Percentiles rank a stretch among this genome's conserved stretches.
Evolutionary conservation across 2,797 vertebrate species (phyloP).

Genomic region (Lacerta bilineata): DNA sequence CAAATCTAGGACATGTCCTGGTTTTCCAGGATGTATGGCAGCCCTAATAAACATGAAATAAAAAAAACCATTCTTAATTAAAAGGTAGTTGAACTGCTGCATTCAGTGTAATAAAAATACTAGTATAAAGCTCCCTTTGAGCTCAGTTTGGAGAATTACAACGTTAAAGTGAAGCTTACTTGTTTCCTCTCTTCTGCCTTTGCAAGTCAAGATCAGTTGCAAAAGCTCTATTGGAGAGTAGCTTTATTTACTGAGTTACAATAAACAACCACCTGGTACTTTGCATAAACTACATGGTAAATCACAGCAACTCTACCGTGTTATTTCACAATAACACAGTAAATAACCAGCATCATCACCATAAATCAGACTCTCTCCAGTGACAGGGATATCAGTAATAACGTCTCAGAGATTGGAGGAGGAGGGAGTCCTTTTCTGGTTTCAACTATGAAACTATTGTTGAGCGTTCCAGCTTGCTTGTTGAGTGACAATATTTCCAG

Average conservation of each 20-base stretch:
- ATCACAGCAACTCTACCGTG: constrained; percentile 63
- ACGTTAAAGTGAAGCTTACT: background rate
- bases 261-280: constrained; percentile 70
- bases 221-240: constrained; percentile 44
- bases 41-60: background rate
- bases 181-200: constrained; percentile 40
- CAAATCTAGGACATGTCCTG: too few relatives aligned
- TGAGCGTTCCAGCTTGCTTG: constrained; percentile 38
- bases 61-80: background rate
- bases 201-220: constrained; percentile 68
- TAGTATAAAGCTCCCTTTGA: background rate
- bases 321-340: constrained; percentile 67
- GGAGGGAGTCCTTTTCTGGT: constrained; percentile 27
- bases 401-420: constrained; percentile 36
- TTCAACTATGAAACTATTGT: constrained; percentile 55
- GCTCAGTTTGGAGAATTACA: constrained; percentile 19
- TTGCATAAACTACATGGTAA: constrained; percentile 74
- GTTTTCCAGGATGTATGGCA: background rate
- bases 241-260: constrained; percentile 59
- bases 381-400: constrained; percentile 45
- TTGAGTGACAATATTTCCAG: constrained; percentile 43
- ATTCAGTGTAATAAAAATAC: background rate
- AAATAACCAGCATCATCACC: constrained; percentile 68
- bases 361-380: constrained; percentile 64
- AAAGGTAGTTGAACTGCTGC: background rate